Conservation (phyloP, 2,113 vertebrate species). For the Phalacrocorax pelagicus region DNA sequence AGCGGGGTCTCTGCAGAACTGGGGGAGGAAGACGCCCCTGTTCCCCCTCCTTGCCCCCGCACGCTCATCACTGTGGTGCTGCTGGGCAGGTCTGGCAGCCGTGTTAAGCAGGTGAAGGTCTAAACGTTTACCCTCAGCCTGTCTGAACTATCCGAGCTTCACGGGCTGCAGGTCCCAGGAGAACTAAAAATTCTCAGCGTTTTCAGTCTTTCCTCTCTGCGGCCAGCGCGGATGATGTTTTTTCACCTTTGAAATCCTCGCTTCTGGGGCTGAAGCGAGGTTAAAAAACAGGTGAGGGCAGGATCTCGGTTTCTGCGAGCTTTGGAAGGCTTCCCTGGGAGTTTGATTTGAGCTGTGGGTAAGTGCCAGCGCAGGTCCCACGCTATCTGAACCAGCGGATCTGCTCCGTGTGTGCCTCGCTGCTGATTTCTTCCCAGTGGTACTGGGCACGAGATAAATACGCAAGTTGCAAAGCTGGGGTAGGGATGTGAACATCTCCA, state of each 20-base stretch:
- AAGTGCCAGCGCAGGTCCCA: neutral
- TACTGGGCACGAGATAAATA: neutral
- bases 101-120: neutral
- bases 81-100: neutral
- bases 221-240: neutral
- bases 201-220: neutral
- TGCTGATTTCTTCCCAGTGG: constrained; percentile 45
- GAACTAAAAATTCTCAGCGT: constrained; percentile 30
- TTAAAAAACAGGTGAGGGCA: neutral
- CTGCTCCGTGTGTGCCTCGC: neutral
- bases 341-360: neutral
- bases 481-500: constrained; percentile 28
- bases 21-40: fast-evolving
- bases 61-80: fast-evolving
- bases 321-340: constrained; percentile 2
- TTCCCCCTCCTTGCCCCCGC: neutral
- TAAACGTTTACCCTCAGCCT: neutral
- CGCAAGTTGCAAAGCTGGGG: neutral
- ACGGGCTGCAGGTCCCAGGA: neutral
- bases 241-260: constrained; percentile 14
- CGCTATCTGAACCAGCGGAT: neutral
- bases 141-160: neutral
- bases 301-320: neutral
- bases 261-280: neutral
- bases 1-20: neutral